A percentile compares a stretch with the other conserved stretches of the same genome.
Conservation (phyloP, 2,888 invertebrate genomes). For the Rhopalosiphum nymphaeae region DNA sequence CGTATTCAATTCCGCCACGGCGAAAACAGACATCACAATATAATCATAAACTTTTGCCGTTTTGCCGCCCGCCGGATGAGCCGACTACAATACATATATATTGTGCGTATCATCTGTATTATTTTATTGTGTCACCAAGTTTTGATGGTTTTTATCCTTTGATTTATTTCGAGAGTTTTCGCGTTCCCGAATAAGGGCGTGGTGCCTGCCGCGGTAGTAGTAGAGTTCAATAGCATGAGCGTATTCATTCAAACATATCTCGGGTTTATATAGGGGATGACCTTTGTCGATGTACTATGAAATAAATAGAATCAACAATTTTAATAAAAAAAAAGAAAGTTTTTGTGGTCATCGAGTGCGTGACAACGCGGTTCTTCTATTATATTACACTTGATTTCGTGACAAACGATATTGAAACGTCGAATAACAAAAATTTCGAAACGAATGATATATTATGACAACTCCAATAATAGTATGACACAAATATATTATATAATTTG, state of each 20-base stretch:
- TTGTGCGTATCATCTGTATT: conserved; percentile 2
- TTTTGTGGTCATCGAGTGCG: conserved; percentile 14
- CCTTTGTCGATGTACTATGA: conserved; percentile 16
- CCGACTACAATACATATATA: neutral
- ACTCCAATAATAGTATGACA: neutral
- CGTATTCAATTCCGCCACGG: neutral
- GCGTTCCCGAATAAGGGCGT: neutral
- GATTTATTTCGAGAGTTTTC: conserved; percentile 31
- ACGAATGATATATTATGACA: neutral
- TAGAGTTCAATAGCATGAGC: neutral
- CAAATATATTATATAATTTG: conserved; percentile 15
- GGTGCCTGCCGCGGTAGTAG: neutral
- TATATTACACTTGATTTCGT: conserved; percentile 20
- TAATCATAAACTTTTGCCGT: conserved; percentile 44
- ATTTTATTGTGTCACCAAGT: neutral
- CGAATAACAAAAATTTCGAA: neutral
- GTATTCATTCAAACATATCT: conserved; percentile 13
- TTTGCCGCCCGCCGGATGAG: neutral
- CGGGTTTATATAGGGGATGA: conserved; percentile 6
- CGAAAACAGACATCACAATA: neutral
- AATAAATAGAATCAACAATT: conserved; percentile 17
- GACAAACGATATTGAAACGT: conserved; percentile 3
- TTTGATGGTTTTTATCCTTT: conserved; percentile 28
- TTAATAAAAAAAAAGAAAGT: conserved; percentile 8
- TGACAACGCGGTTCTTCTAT: conserved; percentile 2